Base-by-base conservation (phyloP, 2,113 vertebrate genomes). In the Catagonus wagneri region DNA sequence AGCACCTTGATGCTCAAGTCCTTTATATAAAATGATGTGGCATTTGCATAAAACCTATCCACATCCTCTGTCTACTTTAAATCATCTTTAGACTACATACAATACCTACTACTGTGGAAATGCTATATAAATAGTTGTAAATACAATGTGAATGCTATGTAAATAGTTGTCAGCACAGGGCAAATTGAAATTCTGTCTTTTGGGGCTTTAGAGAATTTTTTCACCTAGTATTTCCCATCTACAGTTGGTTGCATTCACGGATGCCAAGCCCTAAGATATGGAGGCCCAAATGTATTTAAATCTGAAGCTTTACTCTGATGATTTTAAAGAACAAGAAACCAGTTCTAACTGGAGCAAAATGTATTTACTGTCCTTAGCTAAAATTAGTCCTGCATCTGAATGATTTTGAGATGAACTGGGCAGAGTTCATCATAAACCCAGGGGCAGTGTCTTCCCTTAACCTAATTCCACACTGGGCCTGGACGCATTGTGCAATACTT, bases 341-440 rank as follows among this genome's bases (percentile, higher is more conserved):
- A 79, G 74, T 92, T 94, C 50, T 60, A 60, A 81, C 52, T 7
- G 50, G 90, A 87, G 44, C 25, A 90, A 93, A 87, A 27, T 39
- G 39, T 34, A 71, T 66, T 84, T 61, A 44, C 80, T 72, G 89
- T 68, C 63, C 29, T 91, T 71, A 83, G 76, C 84, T 68, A 80
- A 69, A 83, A 87, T 71, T 15, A 75, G 7, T 39, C 61, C 56
- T 61, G 34, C 71, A 80, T 66, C 85, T 4, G 23, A 89, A 39
- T 60, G 65, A 65, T 36, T 89, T 4, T 80, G 84, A 88, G 39
- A 90, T 1, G 9, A 78, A 65, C 5, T 10, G 19, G 52, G 50
- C 25, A 88, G 91, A 95, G 78, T 8, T 16, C n/a, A 17, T 58
- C 76, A 68, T 1, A 4, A 20, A 61, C 23, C 14, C 9, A 2